phyloP scores from a whole-genome alignment of 1,140 invertebrate genomes.

The Thaumetopoea pityocampa region DNA sequence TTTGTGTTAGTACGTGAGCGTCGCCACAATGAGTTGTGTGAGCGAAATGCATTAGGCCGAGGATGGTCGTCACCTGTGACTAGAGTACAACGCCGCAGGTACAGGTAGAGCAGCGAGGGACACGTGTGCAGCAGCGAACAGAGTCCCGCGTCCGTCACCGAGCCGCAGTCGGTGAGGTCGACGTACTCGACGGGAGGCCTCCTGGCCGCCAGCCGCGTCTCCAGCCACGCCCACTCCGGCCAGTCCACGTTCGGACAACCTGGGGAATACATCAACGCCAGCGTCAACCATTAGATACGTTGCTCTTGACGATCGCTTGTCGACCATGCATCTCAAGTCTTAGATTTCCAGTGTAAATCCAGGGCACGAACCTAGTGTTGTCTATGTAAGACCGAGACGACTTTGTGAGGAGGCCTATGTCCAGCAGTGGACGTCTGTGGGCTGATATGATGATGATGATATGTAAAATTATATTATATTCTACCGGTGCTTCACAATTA shows the following conservation, averaged over 20 bases:
- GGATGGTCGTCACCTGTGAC: slow-evolving; percentile 83
- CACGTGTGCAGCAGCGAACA: slow-evolving; percentile 89
- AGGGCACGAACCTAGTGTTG: too few relatives aligned
- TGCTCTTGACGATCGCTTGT: slow-evolving; percentile 1
- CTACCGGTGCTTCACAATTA: too few relatives aligned
- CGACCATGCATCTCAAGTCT: too few relatives aligned
- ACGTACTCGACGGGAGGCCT: slow-evolving; percentile 71
- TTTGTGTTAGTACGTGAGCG: not conserved
- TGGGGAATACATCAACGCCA: slow-evolving; percentile 26
- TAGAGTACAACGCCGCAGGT: slow-evolving; percentile 89
- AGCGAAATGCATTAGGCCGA: not conserved
- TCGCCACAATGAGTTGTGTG: not conserved
- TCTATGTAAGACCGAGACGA: too few relatives aligned
- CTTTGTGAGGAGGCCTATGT: too few relatives aligned
- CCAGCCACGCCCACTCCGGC: slow-evolving; percentile 64
- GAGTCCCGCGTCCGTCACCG: slow-evolving; percentile 88
- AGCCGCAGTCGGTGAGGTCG: slow-evolving; percentile 91
- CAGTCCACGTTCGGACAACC: slow-evolving; percentile 64
- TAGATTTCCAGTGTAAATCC: too few relatives aligned
- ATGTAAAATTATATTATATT: too few relatives aligned
- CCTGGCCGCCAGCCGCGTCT: slow-evolving; percentile 44
- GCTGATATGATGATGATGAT: too few relatives aligned
- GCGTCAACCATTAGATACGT: too few relatives aligned
- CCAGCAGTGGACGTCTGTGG: too few relatives aligned
- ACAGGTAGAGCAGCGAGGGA: slow-evolving; percentile 91